These are phyloP conservation scores for Geothlypis trichas DNA, from an alignment of 2,113 vertebrate genomes.

Conservation along the genomic window DNA sequence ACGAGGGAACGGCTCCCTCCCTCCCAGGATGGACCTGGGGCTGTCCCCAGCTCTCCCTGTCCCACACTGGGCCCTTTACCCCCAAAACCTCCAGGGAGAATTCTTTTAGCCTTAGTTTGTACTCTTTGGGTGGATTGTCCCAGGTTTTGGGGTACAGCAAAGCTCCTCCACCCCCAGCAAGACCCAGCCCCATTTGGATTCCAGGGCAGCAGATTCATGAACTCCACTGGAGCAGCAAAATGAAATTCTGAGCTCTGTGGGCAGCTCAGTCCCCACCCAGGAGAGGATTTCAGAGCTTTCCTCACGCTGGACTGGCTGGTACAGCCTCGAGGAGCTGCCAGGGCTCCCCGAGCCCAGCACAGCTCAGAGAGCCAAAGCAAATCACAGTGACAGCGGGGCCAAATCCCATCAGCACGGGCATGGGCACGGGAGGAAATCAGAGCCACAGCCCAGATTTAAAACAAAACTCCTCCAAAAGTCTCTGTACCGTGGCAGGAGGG, in stretches of 20 bases:
- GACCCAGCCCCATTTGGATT: neutral
- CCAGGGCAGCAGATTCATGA: neutral
- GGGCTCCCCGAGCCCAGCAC: neutral
- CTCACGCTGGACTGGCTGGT: neutral
- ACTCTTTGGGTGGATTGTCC: neutral
- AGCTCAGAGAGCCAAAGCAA: neutral
- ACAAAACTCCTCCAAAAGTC: neutral
- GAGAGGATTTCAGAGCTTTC: neutral
- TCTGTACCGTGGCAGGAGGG: neutral
- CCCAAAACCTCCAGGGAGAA: neutral
- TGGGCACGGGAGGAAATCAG: neutral
- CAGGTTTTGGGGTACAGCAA: neutral
- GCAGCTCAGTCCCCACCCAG: neutral
- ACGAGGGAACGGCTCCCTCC: accelerated
- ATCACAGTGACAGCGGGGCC: neutral
- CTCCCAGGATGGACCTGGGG: accelerated
- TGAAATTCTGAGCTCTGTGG: neutral
- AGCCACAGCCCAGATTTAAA: neutral
- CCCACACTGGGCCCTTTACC: accelerated
- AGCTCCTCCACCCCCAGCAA: accelerated
- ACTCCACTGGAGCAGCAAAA: neutral
- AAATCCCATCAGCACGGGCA: neutral
- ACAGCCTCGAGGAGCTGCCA: neutral
- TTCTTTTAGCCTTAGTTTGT: no score
- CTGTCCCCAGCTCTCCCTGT: neutral